Conservation (phyloP, 35 echinoderm and acorn worm genomes). For the Anneissia japonica region DNA sequence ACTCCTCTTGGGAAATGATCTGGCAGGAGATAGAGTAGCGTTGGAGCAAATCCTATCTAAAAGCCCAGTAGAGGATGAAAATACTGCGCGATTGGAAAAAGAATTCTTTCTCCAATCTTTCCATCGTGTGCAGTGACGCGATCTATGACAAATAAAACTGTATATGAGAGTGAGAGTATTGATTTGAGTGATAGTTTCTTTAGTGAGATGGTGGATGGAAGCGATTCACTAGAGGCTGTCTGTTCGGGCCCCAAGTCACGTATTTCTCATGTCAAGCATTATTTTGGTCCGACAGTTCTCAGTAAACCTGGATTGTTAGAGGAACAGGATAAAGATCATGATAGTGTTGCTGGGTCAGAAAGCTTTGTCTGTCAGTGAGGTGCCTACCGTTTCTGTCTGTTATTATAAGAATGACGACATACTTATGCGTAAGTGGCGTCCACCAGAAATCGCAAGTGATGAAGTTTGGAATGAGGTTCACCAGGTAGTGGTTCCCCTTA, state of each 20-base stretch:
- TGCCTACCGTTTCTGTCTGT: not conserved
- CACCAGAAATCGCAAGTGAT: not conserved
- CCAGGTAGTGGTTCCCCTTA: constrained; percentile 28
- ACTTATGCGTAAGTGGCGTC: constrained; percentile 24
- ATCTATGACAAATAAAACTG: constrained; percentile 6
- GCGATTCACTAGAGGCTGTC: too few relatives aligned
- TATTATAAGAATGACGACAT: constrained; percentile 9
- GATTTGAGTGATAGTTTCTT: not conserved
- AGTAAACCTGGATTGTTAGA: not conserved
- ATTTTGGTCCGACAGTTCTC: too few relatives aligned
- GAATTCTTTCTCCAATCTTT: not conserved
- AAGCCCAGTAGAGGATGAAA: not conserved
- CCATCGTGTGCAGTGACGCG: constrained; percentile 4
- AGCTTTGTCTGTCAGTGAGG: not conserved
- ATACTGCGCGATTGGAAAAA: not conserved
- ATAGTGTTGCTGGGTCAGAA: not conserved
- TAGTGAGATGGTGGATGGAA: not conserved
- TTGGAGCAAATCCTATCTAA: not conserved
- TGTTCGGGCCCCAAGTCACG: too few relatives aligned
- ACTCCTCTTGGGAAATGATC: not conserved
- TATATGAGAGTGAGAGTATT: not conserved
- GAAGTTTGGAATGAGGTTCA: constrained; percentile 18
- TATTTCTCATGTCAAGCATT: too few relatives aligned
- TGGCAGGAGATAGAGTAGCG: not conserved
- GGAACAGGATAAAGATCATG: constrained; percentile 3